These are phyloP conservation scores for Heterocephalus glaber DNA, from an alignment of 2,113 vertebrate genomes.

Conservation along the genomic window DNA sequence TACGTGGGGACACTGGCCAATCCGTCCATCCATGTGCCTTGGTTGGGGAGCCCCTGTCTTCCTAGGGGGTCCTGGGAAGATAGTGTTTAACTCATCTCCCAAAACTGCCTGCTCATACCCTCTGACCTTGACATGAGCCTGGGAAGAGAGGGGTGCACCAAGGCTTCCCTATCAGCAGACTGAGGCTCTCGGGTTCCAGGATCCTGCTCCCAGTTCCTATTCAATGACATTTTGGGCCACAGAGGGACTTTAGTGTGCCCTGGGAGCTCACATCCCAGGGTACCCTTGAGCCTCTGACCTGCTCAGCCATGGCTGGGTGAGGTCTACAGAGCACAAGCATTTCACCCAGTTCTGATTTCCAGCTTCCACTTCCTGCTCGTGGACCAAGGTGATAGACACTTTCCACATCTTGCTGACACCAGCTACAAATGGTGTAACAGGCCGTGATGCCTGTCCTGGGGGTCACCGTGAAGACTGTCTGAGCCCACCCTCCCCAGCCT, in stretches of 20 bases:
- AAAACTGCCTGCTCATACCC: background rate
- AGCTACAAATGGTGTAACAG: rapidly evolving
- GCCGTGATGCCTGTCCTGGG: too few species aligned
- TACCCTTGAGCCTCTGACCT: background rate
- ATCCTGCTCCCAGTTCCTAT: background rate
- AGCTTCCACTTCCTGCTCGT: background rate
- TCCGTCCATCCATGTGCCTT: background rate
- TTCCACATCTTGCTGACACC: background rate
- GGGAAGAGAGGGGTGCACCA: background rate
- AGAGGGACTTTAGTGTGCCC: background rate
- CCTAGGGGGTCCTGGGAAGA: background rate
- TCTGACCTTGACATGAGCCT: background rate
- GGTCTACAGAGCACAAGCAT: background rate
- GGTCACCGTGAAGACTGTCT: background rate
- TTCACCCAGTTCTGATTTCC: rapidly evolving
- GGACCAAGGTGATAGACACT: rapidly evolving
- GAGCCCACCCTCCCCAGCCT: background rate
- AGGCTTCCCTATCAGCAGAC: background rate
- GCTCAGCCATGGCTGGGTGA: too few species aligned
- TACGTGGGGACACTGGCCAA: background rate
- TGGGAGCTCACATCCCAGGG: too few species aligned
- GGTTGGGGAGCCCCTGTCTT: background rate
- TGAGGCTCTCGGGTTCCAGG: background rate
- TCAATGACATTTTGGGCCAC: background rate
- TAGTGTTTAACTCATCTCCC: background rate